Base-by-base conservation (phyloP, 1,140 invertebrate genomes). In the Magallana gigas region DNA sequence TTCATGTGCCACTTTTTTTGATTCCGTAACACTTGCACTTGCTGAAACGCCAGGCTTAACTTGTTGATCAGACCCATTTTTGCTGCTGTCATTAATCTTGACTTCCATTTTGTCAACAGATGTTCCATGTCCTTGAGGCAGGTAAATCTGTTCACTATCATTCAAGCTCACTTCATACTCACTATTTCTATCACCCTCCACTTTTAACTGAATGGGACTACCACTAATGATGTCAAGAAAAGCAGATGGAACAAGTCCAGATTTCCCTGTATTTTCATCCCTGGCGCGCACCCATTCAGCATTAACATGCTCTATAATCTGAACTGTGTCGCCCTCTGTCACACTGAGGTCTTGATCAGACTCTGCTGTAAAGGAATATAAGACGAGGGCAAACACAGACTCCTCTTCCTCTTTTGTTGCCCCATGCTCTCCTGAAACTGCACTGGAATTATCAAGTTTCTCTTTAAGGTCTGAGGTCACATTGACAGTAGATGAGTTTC, bases 161-260 rank as follows among this genome's bases (percentile, higher is more conserved):
- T 57, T 23, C n/a, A 8, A 57, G 9, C 6, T n/a, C n/a, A 58
- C 16, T 62, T 62, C n/a, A 62, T 62, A 76, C 11, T 83, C 81
- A 57, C 29, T 14, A n/a, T 82, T 58, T 57, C 14, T 58, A 12
- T 56, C n/a, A 81, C 29, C 48, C 5, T 16, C 48, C 12, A 56
- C 57, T 76, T n/a, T 36, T 18, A 57, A 56, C 36, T 80, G 84
- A 16, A 83, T 14, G 0, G 92, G 92, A 80, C 90, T 91, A 60
- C 84, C 87, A 76, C 91, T 95, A 90, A 97, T 95, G 57, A 97
- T 95, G 62, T 96, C 96, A 1, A 97, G 95, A 92, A 96, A 96
- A 71, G 95, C 95, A n/a, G 95, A 93, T 5, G 96, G 96, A 92
- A 96, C 96, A 71, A 96, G 95, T 1, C 96, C 96, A 88, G 94